A percentile compares a stretch with the other conserved stretches of the same genome.
These are phyloP conservation scores for Orestias chungarensis DNA, from an alignment of 2,797 vertebrate genomes.

Conservation along the genomic window DNA sequence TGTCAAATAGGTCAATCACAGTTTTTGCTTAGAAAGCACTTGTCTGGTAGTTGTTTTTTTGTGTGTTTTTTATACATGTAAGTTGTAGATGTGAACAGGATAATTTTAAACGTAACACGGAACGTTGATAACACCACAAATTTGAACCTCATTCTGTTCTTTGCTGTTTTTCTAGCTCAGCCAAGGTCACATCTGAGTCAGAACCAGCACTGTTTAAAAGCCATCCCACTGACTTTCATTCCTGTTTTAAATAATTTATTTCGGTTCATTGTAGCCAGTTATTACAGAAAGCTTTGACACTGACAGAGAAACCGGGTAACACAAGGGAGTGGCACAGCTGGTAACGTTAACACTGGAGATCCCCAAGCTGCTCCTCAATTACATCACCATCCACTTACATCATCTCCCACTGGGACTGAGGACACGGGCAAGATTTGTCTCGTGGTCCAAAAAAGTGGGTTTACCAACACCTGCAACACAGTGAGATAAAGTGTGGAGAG, in stretches of 20 bases:
- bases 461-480: conserved; percentile 13
- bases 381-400: conserved; percentile 60
- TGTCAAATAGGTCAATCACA: too few species aligned
- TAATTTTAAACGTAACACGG: neutral
- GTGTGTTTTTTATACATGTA: neutral
- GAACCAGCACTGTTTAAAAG: neutral
- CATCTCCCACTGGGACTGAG: conserved; percentile 49
- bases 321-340: conserved; percentile 26
- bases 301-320: conserved; percentile 36
- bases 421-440: conserved; percentile 31
- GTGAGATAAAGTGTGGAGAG: conserved; percentile 22
- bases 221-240: neutral
- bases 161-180: too few species aligned
- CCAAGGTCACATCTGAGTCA: too few species aligned
- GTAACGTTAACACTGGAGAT: conserved; percentile 16
- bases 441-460: conserved; percentile 10
- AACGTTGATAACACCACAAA: neutral
- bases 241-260: neutral
- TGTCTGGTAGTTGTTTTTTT: too few species aligned
- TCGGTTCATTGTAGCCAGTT: conserved; percentile 9
- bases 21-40: too few species aligned
- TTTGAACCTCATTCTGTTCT: too few species aligned
- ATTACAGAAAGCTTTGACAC: conserved; percentile 19
- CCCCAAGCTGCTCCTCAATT: conserved; percentile 34
- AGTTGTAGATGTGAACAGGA: neutral